Conservation (phyloP, 2,888 invertebrate species). For the Diploptera punctata region DNA sequence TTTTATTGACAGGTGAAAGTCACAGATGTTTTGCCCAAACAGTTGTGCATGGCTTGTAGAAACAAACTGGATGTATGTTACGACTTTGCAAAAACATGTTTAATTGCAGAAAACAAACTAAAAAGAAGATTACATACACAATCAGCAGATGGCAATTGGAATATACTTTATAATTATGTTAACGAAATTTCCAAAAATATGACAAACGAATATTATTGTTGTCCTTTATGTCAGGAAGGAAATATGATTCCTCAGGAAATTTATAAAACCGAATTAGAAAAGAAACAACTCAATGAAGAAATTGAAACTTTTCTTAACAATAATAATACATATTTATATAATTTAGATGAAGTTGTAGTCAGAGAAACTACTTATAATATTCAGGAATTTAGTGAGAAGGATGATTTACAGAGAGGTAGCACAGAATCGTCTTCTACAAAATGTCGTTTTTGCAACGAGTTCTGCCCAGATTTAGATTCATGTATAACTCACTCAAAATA, state of each 20-base stretch:
- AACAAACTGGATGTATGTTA: slow-evolving; percentile 23
- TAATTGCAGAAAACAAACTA: slow-evolving; percentile 21
- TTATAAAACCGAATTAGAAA: neutral
- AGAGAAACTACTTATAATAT: neutral
- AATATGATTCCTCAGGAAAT: neutral
- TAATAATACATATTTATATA: neutral
- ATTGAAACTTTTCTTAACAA: neutral
- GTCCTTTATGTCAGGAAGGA: slow-evolving; percentile 27
- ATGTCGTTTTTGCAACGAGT: slow-evolving; percentile 19
- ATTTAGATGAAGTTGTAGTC: neutral
- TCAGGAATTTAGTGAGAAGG: neutral
- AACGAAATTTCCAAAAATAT: too few relatives aligned
- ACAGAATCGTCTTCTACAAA: neutral
- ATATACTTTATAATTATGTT: neutral
- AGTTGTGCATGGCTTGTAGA: slow-evolving; percentile 15
- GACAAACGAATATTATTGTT: neutral
- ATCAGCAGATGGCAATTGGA: neutral
- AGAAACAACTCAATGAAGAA: neutral
- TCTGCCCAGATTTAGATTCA: neutral
- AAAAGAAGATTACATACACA: neutral
- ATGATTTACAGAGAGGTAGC: neutral
- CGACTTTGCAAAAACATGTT: slow-evolving; percentile 11
- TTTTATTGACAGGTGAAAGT: slow-evolving; percentile 5
- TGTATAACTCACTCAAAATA: slow-evolving; percentile 5
- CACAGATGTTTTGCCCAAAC: slow-evolving; percentile 24